Conservation (phyloP, 1,140 invertebrate species). For the Polypedilum vanderplanki region DNA sequence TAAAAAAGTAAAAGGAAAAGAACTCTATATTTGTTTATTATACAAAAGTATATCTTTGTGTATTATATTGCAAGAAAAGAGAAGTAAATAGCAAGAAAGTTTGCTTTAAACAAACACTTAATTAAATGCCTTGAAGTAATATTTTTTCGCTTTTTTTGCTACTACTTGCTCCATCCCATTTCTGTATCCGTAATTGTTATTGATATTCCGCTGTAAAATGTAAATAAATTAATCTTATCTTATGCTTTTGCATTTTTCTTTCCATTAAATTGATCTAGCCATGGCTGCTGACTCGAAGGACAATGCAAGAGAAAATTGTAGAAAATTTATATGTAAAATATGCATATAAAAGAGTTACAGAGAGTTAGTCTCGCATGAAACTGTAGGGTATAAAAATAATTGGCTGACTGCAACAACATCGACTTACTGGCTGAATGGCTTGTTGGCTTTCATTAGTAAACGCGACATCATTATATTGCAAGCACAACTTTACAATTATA, state of each 20-base stretch:
- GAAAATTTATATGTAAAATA: too few species aligned
- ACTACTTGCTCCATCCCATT: background rate
- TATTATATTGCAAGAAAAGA: background rate
- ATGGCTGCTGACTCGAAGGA: too few species aligned
- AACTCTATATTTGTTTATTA: background rate
- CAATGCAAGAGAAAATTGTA: too few species aligned
- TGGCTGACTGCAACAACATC: too few species aligned
- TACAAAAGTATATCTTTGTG: background rate
- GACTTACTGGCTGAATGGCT: too few species aligned
- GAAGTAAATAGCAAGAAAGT: background rate
- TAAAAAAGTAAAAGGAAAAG: background rate
- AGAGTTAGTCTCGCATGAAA: too few species aligned
- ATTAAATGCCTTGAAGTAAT: conserved; percentile 27
- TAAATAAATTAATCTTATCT: conserved; percentile 25
- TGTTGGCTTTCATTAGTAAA: too few species aligned
- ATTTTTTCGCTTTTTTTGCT: conserved; percentile 14
- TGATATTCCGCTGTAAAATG: conserved; percentile 1
- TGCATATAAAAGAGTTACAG: too few species aligned
- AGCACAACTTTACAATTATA: too few species aligned
- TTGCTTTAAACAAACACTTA: conserved; percentile 25
- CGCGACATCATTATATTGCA: too few species aligned
- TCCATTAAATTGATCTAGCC: background rate
- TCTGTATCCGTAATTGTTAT: conserved; percentile 4
- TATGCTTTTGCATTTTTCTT: background rate
- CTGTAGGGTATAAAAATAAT: too few species aligned